Conservation (phyloP, 2,888 invertebrate species). For the Drosophila melanosoma region DNA sequence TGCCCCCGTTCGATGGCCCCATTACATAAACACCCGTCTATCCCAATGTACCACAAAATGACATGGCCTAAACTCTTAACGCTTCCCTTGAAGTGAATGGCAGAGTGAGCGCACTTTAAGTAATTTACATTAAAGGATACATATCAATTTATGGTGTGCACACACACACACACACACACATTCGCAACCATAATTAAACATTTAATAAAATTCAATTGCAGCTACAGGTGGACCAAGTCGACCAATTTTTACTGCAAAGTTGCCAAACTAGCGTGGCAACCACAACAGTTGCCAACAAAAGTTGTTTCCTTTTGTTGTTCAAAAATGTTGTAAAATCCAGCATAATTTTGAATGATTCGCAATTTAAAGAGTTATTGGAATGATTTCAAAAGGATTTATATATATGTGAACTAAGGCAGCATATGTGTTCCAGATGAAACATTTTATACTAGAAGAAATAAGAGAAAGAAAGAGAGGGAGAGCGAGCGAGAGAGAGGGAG, state of each 20-base stretch:
- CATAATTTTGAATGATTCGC: background rate
- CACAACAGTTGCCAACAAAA: background rate
- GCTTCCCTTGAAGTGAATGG: background rate
- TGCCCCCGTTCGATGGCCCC: constrained; percentile 4
- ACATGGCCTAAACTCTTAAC: background rate
- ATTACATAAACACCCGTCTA: constrained; percentile 2
- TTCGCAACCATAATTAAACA: background rate
- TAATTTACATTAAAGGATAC: background rate
- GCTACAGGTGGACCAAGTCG: background rate
- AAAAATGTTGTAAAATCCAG: background rate
- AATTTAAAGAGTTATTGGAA: background rate
- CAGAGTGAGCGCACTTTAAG: too few species aligned
- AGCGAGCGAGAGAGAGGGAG: background rate
- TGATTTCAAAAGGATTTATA: background rate
- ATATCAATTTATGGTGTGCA: background rate
- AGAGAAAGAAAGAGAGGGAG: background rate
- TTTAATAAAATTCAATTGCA: constrained; percentile 10
- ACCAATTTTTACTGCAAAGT: background rate
- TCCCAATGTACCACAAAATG: background rate
- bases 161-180: background rate
- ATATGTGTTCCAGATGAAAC: background rate
- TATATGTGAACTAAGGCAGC: background rate
- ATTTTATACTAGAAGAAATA: background rate
- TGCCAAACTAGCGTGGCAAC: constrained; percentile 5
- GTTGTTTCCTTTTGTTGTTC: background rate